Evolutionary conservation across 2,797 vertebrate genomes (phyloP).

Genomic region (Paguma larvata): DNA sequence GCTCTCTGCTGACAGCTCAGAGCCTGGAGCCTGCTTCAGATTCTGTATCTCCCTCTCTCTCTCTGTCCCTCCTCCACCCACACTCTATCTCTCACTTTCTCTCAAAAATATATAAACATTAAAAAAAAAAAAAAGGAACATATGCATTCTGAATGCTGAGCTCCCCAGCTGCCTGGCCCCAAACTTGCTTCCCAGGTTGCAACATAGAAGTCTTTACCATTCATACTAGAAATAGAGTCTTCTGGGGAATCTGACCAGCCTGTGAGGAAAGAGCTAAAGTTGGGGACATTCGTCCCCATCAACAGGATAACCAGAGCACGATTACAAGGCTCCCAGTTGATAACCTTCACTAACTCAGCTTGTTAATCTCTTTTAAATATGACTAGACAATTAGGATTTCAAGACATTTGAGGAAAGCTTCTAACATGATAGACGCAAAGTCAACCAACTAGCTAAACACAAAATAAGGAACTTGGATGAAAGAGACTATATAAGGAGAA

Average conservation of each 20-base stretch:
- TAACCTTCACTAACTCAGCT: neutral
- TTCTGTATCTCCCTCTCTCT: too few relatives aligned
- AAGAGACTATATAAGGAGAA: neutral
- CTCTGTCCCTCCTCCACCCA: too few relatives aligned
- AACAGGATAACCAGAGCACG: neutral
- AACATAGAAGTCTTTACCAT: neutral
- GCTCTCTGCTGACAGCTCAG: too few relatives aligned
- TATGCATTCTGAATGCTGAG: neutral
- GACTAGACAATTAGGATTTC: neutral
- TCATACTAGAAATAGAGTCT: neutral
- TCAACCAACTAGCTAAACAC: neutral
- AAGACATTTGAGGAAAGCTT: neutral
- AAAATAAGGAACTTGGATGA: neutral
- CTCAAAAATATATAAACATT: too few relatives aligned
- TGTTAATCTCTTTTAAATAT: conserved; percentile 19
- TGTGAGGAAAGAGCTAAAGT: neutral
- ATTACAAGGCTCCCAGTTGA: neutral
- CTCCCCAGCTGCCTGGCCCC: neutral
- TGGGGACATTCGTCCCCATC: neutral
- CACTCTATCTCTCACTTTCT: too few relatives aligned
- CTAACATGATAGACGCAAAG: neutral
- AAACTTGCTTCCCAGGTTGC: neutral
- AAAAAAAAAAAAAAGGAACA: neutral
- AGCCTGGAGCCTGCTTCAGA: too few relatives aligned
- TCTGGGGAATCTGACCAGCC: neutral